Evolutionary conservation across 2,113 vertebrate species (phyloP), one percentile per base, ranked within the genome.

Genomic region (Pygoscelis adeliae): DNA sequence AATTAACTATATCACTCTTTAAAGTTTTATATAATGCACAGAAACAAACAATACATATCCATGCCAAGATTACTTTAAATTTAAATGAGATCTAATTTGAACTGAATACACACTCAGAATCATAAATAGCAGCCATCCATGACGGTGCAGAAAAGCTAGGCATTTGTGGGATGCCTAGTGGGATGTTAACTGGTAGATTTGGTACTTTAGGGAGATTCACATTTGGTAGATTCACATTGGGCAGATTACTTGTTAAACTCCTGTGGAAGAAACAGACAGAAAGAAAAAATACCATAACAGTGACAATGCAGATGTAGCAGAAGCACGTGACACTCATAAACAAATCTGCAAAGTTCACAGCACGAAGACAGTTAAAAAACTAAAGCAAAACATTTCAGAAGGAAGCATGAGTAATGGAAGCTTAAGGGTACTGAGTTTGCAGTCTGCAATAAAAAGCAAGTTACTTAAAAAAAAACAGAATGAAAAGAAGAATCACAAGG

Each of bases 181-280:
- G 99, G 99, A 99, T 99, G 99, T 99, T 99, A 99, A 99, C 99
- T 99, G 99, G 99, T 98, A 99, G 99, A 98, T 99, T 99, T 99
- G 99, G 98, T 99, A 99, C 99, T 99, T 99, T 99, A 99, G 99
- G 99, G 98, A 99, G 99, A 98, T 99, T 99, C 99, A 99, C 99
- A 99, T 99, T 99, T 99, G 99, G 99, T 99, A 99, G 99, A 98
- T 99, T 99, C 99, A 99, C 99, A 99, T 99, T 99, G 99, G 99
- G 99, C 98, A 99, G 99, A 99, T 99, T 99, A 99, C 99, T 99
- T 98, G 99, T 99, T 99, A 99, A 99, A 98, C 98, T 99, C 99
- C 99, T 99, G 99, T 98, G 99, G 99, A 99, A 99, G 98, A 99
- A 99, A 99, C 99, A 99, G 99, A 99, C 99, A 99, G 99, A 99